Evolutionary conservation across 1,140 invertebrate species (phyloP).

Genomic region (Drosophila arawakana): DNA sequence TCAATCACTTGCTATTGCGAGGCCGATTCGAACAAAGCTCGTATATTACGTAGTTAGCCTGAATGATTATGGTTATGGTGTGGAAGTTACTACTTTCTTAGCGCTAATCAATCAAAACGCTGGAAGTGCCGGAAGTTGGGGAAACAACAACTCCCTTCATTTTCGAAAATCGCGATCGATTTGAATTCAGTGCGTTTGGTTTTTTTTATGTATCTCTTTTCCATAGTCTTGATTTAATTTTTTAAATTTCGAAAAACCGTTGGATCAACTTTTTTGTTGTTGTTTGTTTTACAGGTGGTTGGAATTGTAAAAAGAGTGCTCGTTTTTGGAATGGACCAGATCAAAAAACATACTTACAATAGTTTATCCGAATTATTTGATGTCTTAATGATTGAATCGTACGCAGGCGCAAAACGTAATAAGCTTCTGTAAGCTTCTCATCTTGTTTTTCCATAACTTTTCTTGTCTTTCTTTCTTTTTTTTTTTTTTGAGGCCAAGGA

Average conservation of each 20-base stretch:
- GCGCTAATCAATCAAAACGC: slow-evolving; percentile 37
- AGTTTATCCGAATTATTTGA: slow-evolving; percentile 60
- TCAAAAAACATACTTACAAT: slow-evolving; percentile 60
- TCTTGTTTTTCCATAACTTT: slow-evolving; percentile 8
- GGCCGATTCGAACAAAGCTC: slow-evolving; percentile 34
- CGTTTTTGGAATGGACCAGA: slow-evolving; percentile 78
- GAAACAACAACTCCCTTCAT: slow-evolving; percentile 30
- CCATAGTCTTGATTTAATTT: slow-evolving; percentile 15
- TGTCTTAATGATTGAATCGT: slow-evolving; percentile 38
- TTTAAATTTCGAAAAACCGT: slow-evolving; percentile 38
- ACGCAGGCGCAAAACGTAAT: slow-evolving; percentile 46
- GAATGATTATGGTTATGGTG: slow-evolving; percentile 33
- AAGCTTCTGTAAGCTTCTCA: slow-evolving; percentile 7
- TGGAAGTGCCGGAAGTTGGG: slow-evolving; percentile 46
- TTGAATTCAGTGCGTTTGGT: slow-evolving; percentile 73
- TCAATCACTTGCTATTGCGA: slow-evolving; percentile 13
- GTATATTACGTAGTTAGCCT: slow-evolving; percentile 27
- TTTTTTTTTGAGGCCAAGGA: slow-evolving; percentile 27
- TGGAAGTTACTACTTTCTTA: slow-evolving; percentile 37
- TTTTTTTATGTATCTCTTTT: slow-evolving; percentile 12
- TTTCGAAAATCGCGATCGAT: slow-evolving; percentile 71
- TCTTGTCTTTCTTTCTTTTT: neutral
- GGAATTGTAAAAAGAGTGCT: slow-evolving; percentile 82
- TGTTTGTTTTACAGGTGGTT: slow-evolving; percentile 63
- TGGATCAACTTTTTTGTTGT: slow-evolving; percentile 16